Conservation (phyloP, 2,797 vertebrate genomes). For the Premnoplex brunnescens region DNA sequence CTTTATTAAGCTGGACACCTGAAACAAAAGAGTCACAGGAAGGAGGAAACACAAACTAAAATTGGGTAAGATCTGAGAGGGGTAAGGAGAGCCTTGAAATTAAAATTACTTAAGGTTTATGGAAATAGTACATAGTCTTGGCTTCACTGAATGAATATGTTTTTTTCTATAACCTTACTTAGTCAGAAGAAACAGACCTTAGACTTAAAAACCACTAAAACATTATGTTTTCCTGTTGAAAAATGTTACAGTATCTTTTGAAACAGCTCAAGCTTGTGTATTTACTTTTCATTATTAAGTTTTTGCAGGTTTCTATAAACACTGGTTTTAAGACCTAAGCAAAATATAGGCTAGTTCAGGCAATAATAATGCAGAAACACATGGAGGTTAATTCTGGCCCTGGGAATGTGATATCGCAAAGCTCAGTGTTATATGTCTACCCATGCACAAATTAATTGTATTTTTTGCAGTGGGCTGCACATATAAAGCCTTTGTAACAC, state of each 20-base stretch:
- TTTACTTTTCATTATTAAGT: neutral
- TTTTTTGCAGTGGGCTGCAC: neutral
- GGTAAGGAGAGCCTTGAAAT: conserved; percentile 52
- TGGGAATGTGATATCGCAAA: neutral
- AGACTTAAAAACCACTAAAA: neutral
- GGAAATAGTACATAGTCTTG: conserved; percentile 76
- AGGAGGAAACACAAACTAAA: neutral
- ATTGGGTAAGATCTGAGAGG: neutral
- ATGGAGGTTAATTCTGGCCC: neutral
- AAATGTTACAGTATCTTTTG: conserved; percentile 12
- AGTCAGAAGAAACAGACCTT: neutral
- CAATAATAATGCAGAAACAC: neutral
- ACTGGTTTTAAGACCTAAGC: neutral
- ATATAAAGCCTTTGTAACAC: neutral
- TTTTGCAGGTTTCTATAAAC: neutral
- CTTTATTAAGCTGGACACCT: neutral
- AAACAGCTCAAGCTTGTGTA: neutral
- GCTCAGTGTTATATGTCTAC: neutral
- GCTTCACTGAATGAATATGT: conserved; percentile 80
- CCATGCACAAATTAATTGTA: neutral
- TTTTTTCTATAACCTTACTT: conserved; percentile 48
- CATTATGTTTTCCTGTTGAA: neutral
- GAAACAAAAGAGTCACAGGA: neutral
- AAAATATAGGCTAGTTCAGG: neutral
- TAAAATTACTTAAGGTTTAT: conserved; percentile 76